phyloP scores from a whole-genome alignment of 2,888 invertebrate species.

The Platycheirus albimanus region DNA sequence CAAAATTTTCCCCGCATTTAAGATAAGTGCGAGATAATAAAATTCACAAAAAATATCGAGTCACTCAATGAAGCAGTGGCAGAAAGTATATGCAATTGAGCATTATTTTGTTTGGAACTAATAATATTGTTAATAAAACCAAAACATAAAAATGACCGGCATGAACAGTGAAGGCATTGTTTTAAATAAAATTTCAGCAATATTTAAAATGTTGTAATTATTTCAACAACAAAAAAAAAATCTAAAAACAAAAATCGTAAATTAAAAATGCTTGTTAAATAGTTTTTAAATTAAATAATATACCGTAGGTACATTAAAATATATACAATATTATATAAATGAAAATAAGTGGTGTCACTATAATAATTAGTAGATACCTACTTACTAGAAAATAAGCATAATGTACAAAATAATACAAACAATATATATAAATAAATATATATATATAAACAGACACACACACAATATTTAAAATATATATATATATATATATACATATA shows the following conservation, averaged over 20 bases:
- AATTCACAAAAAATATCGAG: slow-evolving; percentile 8
- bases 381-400: slow-evolving; percentile 67
- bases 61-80: slow-evolving; percentile 6
- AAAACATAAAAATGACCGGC: slow-evolving; percentile 10
- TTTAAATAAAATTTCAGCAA: slow-evolving; percentile 57
- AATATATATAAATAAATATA: slow-evolving; percentile 36
- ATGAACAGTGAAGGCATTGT: slow-evolving; percentile 33
- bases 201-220: slow-evolving; percentile 55
- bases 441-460: slow-evolving; percentile 56
- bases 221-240: slow-evolving; percentile 22
- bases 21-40: slow-evolving; percentile 27
- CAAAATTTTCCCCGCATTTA: slow-evolving; percentile 32
- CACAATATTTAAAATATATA: slow-evolving; percentile 42
- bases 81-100: slow-evolving; percentile 31
- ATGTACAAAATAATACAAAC: slow-evolving; percentile 67
- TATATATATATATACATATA: slow-evolving; percentile 43
- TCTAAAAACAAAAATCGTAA: slow-evolving; percentile 44
- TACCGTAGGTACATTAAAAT: slow-evolving; percentile 45
- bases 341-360: slow-evolving; percentile 59
- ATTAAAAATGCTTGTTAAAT: slow-evolving; percentile 70
- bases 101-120: slow-evolving; percentile 20
- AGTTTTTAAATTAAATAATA: slow-evolving; percentile 65
- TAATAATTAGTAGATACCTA: slow-evolving; percentile 67
- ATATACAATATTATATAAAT: slow-evolving; percentile 37
- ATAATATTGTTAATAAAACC: slow-evolving; percentile 5